Base-by-base conservation (phyloP, 2,888 invertebrate genomes). In the Eurois occulta region DNA sequence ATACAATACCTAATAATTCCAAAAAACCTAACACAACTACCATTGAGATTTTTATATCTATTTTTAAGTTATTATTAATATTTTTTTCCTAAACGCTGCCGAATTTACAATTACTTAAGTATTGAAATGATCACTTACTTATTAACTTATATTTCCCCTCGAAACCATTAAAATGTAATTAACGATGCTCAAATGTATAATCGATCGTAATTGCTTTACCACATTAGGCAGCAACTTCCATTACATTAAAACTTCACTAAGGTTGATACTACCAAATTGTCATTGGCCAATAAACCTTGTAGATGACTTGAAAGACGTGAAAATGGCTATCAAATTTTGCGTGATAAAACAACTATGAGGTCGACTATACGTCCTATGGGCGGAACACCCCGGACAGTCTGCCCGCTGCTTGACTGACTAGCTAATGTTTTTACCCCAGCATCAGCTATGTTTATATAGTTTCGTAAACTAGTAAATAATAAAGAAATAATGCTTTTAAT, bases 41-140 rank as follows among this genome's bases (percentile, higher is more conserved):
- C 92, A 92, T 86, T 85, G 93, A 94, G 94, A 94, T 91, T 92
- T 93, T 91, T 90, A 90, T 90, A 90, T 90, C 91, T 91, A 89
- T 82, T 62, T 75, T 79, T 81, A 80, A 81, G 46, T 79, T 75
- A 66, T 69, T 68, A 73, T 68, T 86, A 38, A 28, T 62, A 64
- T 13, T 77, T 74, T 77, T 43, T 11, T 78, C n/a, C 75, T 81
- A 78, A 75, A 76, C n/a, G 84, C 77, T 87, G 76, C 67, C 78
- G 77, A 69, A 41, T 60, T 52, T 64, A 66, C 10, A 78, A 78
- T n/a, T n/a, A n/a, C n/a, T 70, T n/a, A 16, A 13, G 2, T 60
- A 32, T 46, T 48, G 41, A 78, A 78, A 81, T 65, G 55, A 46
- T 71, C n/a, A 75, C 64, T 65, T 72, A 73, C 21, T 64, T 43